phyloP scores from a whole-genome alignment of 2,113 vertebrate species.

The Oxygymnocypris stewartii region DNA sequence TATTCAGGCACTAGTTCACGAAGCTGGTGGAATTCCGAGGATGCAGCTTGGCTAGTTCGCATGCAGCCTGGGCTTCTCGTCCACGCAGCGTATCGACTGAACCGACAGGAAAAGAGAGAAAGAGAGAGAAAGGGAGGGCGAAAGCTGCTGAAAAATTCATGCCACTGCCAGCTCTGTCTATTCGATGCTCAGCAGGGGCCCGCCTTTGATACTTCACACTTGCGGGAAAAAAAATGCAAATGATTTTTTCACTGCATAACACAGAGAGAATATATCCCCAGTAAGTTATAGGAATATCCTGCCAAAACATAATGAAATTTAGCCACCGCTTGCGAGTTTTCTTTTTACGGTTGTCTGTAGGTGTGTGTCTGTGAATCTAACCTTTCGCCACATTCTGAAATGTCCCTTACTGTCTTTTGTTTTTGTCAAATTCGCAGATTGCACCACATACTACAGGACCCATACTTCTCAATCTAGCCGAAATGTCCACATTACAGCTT shows the following conservation, averaged over 20 bases:
- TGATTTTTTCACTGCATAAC: constrained; percentile 61
- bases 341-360: neutral
- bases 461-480: neutral
- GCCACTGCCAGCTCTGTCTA: constrained; percentile 81
- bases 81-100: constrained; percentile 63
- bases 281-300: constrained; percentile 61
- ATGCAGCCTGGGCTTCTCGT: constrained; percentile 70
- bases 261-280: constrained; percentile 59
- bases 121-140: constrained; percentile 74
- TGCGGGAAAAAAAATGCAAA: constrained; percentile 68
- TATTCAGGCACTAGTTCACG: constrained; percentile 67
- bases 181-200: constrained; percentile 79
- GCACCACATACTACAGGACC: neutral
- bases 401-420: neutral
- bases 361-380: neutral
- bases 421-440: neutral
- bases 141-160: constrained; percentile 83
- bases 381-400: constrained; percentile 26
- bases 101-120: constrained; percentile 67
- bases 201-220: constrained; percentile 79
- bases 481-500: too few relatives aligned
- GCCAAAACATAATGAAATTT: constrained; percentile 58
- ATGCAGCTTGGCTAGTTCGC: constrained; percentile 63
- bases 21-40: constrained; percentile 61
- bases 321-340: constrained; percentile 24